Conservation (phyloP, 2,888 invertebrate genomes). For the Amblyjoppa proteus region DNA sequence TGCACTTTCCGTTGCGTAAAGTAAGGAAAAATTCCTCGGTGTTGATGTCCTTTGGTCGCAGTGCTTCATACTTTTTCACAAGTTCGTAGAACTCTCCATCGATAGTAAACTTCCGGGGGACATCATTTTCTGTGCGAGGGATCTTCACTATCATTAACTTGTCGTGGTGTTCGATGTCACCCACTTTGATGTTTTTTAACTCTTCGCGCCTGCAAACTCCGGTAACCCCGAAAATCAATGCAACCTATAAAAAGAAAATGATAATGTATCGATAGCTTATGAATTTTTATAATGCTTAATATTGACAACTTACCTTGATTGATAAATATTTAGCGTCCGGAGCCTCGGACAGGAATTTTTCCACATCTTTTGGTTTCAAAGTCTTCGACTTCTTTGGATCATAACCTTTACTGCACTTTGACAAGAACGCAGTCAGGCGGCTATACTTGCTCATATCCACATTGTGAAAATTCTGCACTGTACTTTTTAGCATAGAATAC, state of each 20-base stretch:
- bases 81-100: slow-evolving; percentile 46
- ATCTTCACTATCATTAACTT: neutral
- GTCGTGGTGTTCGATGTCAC: slow-evolving; percentile 54
- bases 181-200: slow-evolving; percentile 60
- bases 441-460: slow-evolving; percentile 48
- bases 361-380: slow-evolving; percentile 40
- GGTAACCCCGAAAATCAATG: slow-evolving; percentile 1
- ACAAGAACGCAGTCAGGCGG: slow-evolving; percentile 31
- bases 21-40: slow-evolving; percentile 61
- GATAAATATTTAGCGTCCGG: slow-evolving; percentile 55
- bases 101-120: slow-evolving; percentile 62
- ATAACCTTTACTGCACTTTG: slow-evolving; percentile 44
- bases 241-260: neutral
- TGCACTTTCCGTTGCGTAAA: slow-evolving; percentile 17
- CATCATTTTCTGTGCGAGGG: slow-evolving; percentile 45
- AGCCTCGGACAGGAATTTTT: slow-evolving; percentile 58
- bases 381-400: slow-evolving; percentile 41
- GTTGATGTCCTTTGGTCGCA: slow-evolving; percentile 59
- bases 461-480: slow-evolving; percentile 38
- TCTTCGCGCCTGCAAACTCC: slow-evolving; percentile 69
- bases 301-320: slow-evolving; percentile 10
- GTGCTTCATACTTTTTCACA: slow-evolving; percentile 56
- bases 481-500: slow-evolving; percentile 62
- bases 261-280: too few species aligned
- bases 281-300: neutral